Evolutionary conservation across 1,140 invertebrate genomes (phyloP).

Genomic region (Ceratoteleas bidentatus): DNA sequence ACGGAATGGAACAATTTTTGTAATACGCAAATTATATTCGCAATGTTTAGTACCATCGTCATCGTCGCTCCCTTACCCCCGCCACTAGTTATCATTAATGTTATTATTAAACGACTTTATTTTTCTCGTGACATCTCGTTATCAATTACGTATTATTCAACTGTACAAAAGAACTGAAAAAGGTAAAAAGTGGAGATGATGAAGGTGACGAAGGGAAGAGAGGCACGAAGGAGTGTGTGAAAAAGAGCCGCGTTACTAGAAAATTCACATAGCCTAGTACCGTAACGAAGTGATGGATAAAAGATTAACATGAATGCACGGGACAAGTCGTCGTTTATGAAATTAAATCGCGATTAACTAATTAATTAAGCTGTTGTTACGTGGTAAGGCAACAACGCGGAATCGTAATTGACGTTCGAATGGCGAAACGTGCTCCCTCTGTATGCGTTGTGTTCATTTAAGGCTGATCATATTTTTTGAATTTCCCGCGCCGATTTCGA

Average conservation of each 20-base stretch:
- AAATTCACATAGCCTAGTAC: slow-evolving; percentile 57
- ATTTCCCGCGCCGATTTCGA: slow-evolving; percentile 33
- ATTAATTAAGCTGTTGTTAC: slow-evolving; percentile 55
- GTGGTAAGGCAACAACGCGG: slow-evolving; percentile 15
- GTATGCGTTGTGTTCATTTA: slow-evolving; percentile 49
- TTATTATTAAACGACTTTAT: slow-evolving; percentile 46
- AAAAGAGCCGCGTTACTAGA: slow-evolving; percentile 44
- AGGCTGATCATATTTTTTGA: slow-evolving; percentile 35
- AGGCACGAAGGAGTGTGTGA: slow-evolving; percentile 23
- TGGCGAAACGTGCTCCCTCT: slow-evolving; percentile 34
- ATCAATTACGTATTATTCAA: slow-evolving; percentile 66
- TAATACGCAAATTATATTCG: slow-evolving; percentile 51
- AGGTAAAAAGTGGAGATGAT: not conserved
- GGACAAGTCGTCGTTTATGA: slow-evolving; percentile 37
- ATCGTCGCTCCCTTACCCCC: slow-evolving; percentile 55
- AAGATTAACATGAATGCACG: slow-evolving; percentile 13
- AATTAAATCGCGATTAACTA: slow-evolving; percentile 56
- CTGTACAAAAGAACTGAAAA: slow-evolving; percentile 68
- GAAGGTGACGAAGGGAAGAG: slow-evolving; percentile 12
- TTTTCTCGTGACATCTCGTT: slow-evolving; percentile 66
- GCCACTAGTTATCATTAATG: slow-evolving; percentile 41
- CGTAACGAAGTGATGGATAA: slow-evolving; percentile 34
- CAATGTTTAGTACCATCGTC: slow-evolving; percentile 66
- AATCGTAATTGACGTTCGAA: slow-evolving; percentile 33
- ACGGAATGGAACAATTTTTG: slow-evolving; percentile 41